Conservation (phyloP, 2,797 vertebrate species). For the Pteronotus mesoamericanus region DNA sequence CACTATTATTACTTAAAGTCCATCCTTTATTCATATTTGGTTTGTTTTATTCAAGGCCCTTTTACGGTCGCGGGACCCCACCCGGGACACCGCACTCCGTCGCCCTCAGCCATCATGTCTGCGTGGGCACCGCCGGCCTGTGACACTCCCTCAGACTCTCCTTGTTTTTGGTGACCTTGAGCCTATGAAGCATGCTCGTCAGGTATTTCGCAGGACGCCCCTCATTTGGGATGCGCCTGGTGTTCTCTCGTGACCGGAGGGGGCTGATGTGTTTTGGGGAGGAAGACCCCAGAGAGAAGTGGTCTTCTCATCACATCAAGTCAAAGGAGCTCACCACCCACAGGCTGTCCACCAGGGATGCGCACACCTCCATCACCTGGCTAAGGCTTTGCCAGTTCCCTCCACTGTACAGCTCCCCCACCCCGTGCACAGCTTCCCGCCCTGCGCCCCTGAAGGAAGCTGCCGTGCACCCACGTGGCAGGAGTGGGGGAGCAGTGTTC, state of each 20-base stretch:
- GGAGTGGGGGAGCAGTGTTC: neutral
- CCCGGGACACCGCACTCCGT: rapidly evolving
- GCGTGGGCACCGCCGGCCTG: neutral
- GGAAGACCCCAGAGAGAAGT: neutral
- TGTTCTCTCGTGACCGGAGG: neutral
- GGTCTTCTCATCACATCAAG: neutral
- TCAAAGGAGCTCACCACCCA: neutral
- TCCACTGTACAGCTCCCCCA: too few species aligned
- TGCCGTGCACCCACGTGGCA: rapidly evolving
- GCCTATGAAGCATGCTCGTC: neutral
- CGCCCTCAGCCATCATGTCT: neutral
- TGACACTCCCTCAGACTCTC: neutral
- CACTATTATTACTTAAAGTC: neutral
- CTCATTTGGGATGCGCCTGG: neutral
- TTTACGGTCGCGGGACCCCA: neutral
- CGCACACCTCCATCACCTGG: neutral
- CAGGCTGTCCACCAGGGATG: neutral
- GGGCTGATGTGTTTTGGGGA: neutral
- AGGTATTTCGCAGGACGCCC: neutral
- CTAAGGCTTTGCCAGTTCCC: neutral
- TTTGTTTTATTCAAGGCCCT: neutral
- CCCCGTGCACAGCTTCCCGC: too few species aligned
- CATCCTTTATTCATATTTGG: neutral
- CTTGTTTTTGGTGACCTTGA: neutral
- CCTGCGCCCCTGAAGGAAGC: neutral